Evolutionary conservation across 2,113 vertebrate genomes (phyloP).

Genomic region (Archocentrus centrarchus): DNA sequence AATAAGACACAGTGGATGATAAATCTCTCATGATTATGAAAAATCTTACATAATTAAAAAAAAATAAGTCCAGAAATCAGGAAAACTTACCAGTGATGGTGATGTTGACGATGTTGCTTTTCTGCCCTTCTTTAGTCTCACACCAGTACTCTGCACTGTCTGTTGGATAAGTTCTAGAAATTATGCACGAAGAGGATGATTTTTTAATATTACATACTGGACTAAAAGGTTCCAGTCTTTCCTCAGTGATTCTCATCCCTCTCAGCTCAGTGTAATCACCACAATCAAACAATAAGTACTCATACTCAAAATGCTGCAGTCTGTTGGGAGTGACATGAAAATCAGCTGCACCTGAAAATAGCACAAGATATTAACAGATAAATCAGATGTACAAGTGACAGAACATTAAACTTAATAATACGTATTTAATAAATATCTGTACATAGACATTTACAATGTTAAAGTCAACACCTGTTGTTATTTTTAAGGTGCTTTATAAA

Average conservation of each 20-base stretch:
- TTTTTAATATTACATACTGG: rapidly evolving
- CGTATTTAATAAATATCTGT: too few species aligned
- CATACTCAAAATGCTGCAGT: neutral
- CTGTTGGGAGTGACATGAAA: rapidly evolving
- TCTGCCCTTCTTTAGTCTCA: neutral
- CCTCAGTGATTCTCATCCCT: rapidly evolving
- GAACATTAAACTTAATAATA: neutral
- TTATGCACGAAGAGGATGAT: rapidly evolving
- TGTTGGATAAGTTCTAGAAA: rapidly evolving
- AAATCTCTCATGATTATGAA: rapidly evolving
- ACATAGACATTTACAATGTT: rapidly evolving
- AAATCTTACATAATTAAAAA: rapidly evolving
- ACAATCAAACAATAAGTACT: rapidly evolving
- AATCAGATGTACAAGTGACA: rapidly evolving
- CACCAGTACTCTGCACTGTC: neutral
- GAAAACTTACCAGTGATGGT: neutral
- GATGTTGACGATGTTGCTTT: neutral
- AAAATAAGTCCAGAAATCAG: neutral
- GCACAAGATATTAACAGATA: rapidly evolving
- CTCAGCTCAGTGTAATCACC: rapidly evolving
- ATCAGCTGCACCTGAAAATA: neutral
- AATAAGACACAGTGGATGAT: rapidly evolving
- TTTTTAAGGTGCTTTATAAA: too few species aligned
- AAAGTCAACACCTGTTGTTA: too few species aligned
- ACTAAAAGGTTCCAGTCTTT: rapidly evolving